Evolutionary conservation across 2,113 vertebrate species (phyloP), one percentile per base, ranked within the genome.

Genomic region (Proteles cristata): DNA sequence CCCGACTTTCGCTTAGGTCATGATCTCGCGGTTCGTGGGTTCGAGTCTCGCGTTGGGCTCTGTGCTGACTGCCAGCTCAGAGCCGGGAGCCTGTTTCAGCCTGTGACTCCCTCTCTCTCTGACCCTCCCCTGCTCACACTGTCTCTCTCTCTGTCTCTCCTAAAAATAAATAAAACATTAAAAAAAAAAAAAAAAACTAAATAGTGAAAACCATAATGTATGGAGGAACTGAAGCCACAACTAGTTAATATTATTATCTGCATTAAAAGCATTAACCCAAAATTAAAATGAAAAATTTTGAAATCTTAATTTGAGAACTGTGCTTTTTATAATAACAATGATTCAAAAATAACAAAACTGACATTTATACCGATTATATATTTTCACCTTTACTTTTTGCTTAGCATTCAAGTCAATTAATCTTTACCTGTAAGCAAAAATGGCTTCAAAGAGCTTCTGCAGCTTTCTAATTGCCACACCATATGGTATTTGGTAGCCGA

Each of bases 371-470:
- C 79, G 23, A 73, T 9, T 83, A 50, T 76, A 65, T 48, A 50
- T 35, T 65, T 80, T 80, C 31, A 88, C 28, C 35, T 39, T 1
- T 61, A 95, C 39, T 33, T 93, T 84, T 63, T 85, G 85, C 53
- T 89, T 86, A 58, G 35, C 77, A 91, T 58, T 94, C 80, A 97
- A 88, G 97, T 65, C 10, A 90, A 48, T 76, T 90, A 80, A 43
- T 85, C 61, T 98, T 98, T 98, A 99, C 98, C 99, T 5, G 95
- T n/a, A 92, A 98, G 96, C 39, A 98, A 97, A 97, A 98, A 88
- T 53, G 96, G 84, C 7, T 63, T 97, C 87, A 97, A 86, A 84
- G 97, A 95, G 95, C 97, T 96, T 94, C 3, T 89, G 71, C 95
- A 98, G 83, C 98, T 98, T 98, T 99, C 98, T 90, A 97, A 98